Percentiles rank a stretch among this genome's conserved stretches.
These are phyloP conservation scores for Drosophila neotestacea DNA, from an alignment of 2,888 invertebrate species.

Conservation along the genomic window DNA sequence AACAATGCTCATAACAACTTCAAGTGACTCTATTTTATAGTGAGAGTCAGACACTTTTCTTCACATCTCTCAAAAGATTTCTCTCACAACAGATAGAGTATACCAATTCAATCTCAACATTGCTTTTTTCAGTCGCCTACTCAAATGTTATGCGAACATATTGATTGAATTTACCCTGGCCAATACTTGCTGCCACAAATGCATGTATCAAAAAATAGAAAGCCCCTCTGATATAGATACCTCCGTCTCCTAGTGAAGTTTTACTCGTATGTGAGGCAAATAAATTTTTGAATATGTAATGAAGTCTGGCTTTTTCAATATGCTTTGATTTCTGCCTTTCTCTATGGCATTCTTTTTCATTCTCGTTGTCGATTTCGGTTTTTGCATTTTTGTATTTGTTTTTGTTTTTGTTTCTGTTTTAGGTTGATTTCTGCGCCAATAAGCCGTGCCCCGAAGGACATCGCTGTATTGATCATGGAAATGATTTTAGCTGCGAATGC, in stretches of 20 bases:
- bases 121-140: not conserved
- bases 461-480: constrained; percentile 90
- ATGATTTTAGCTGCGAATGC: constrained; percentile 91
- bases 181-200: constrained; percentile 15
- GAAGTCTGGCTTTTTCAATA: constrained; percentile 55
- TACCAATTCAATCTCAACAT: not conserved
- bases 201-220: constrained; percentile 14
- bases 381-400: constrained; percentile 77
- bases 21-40: not conserved
- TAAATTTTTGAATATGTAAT: constrained; percentile 75
- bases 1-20: no score
- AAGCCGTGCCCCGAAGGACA: constrained; percentile 89
- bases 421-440: constrained; percentile 90
- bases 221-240: not conserved
- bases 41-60: no score
- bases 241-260: not conserved
- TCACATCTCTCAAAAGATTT: not conserved
- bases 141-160: constrained; percentile 38
- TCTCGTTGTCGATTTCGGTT: not conserved
- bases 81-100: not conserved
- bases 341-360: constrained; percentile 20
- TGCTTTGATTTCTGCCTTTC: constrained; percentile 36
- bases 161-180: constrained; percentile 67
- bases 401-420: constrained; percentile 54
- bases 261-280: constrained; percentile 40